A percentile compares a stretch with the other conserved stretches of the same genome.
phyloP scores from a whole-genome alignment of 1,140 invertebrate genomes.

The Oncopodura yosiiana region DNA sequence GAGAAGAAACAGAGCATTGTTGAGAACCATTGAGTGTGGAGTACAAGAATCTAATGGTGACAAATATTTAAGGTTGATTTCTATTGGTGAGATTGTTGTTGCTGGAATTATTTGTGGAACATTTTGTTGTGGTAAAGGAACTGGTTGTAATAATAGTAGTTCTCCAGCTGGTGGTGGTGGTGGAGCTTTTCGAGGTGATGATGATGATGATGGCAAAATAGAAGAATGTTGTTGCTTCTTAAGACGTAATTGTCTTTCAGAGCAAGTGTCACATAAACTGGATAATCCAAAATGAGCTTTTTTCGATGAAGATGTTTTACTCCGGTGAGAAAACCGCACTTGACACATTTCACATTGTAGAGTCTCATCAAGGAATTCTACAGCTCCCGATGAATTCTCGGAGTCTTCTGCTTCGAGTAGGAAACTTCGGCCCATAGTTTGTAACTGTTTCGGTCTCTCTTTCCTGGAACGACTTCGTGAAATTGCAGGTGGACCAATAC shows the following conservation, averaged over 20 bases:
- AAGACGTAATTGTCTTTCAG: constrained; percentile 31
- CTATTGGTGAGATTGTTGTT: too few species aligned
- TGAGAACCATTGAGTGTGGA: constrained; percentile 69
- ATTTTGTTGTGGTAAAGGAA: too few species aligned
- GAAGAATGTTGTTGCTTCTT: constrained; percentile 31
- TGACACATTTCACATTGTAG: constrained; percentile 32
- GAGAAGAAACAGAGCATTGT: constrained; percentile 88
- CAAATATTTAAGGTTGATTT: background rate
- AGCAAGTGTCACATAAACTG: constrained; percentile 30
- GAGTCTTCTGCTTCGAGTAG: constrained; percentile 28
- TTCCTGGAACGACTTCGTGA: constrained; percentile 8
- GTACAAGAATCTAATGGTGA: constrained; percentile 36
- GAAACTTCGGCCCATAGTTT: constrained; percentile 27
- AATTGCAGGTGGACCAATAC: background rate
- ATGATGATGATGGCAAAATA: background rate
- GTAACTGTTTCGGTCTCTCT: constrained; percentile 28
- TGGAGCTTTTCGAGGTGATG: background rate
- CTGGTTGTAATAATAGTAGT: too few species aligned
- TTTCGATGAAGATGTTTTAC: constrained; percentile 14
- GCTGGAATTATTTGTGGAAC: too few species aligned
- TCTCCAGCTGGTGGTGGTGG: too few species aligned
- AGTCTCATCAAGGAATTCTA: constrained; percentile 30
- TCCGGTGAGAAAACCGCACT: constrained; percentile 25
- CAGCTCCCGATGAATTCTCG: too few species aligned
- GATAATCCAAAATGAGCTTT: constrained; percentile 32